Base-by-base conservation (phyloP, 2,113 vertebrate genomes). In the Spea multiplicata region DNA sequence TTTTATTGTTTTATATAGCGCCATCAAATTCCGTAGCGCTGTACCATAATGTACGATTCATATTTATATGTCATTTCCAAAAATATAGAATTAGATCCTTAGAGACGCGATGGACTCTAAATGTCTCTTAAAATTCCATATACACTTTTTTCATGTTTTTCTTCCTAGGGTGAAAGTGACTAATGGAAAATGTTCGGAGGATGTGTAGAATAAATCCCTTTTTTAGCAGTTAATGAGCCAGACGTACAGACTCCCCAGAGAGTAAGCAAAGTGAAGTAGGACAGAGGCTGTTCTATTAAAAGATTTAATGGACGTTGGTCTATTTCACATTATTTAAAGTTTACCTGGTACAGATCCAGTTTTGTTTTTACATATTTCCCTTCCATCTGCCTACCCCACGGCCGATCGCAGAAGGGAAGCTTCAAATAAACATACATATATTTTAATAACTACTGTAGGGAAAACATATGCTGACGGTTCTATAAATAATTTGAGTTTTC, bases 201-300 rank as follows among this genome's bases (percentile, higher is more conserved):
- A 12, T 64, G n/a, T 4, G 59, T 61, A 10, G 6, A 30, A 16
- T 6, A 13, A 17, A 17, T 64, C n/a, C 12, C 61, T 8, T 64
- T 30, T 64, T 17, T 64, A 64, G 61, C 5, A 6, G 6, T 13
- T 4, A 4, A 12, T 59, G 55, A 57, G 47, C 14, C 77, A 80
- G 77, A 73, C 77, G 65, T 48, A 4, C n/a, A 53, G 77, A 53
- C 77, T 73, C 77, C 55, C 16, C 30, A 64, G 53, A 73, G 64
- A 57, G n/a, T 80, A 73, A 73, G 71, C 77, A 80, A 44, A 55
- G 44, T 13, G 73, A 30, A 57, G 50, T 8, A 49, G 72, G 77
- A 65, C 17, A 44, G 45, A 45, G 71, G 44, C 71, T 67, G 77
- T 9, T 72, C 71, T 73, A 73, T 46, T 57, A 73, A 73, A 73